phyloP scores from a whole-genome alignment of 2,797 vertebrate species.

The Carcharodon carcharias region DNA sequence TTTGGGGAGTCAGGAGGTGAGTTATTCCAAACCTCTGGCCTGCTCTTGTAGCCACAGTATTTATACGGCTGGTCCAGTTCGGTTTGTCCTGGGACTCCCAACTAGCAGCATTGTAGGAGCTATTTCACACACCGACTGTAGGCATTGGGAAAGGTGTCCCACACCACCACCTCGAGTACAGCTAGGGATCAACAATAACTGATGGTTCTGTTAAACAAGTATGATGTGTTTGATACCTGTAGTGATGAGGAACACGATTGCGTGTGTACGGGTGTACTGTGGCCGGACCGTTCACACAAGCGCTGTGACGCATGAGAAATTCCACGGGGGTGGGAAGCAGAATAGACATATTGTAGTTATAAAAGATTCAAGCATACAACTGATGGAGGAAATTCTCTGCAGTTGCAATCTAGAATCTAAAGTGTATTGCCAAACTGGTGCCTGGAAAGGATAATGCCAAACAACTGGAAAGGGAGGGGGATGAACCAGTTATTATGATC shows the following conservation, averaged over 20 bases:
- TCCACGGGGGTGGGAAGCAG: not conserved
- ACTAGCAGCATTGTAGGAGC: not conserved
- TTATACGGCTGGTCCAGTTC: no score
- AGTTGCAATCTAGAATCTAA: not conserved
- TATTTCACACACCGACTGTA: no score
- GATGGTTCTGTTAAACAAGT: no score
- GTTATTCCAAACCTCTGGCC: no score
- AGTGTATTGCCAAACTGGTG: not conserved
- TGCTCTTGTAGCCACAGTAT: no score
- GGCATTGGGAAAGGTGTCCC: no score
- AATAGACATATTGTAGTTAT: not conserved
- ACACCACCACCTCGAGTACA: not conserved
- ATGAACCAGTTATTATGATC: not conserved
- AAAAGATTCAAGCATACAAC: not conserved
- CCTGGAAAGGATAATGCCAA: not conserved
- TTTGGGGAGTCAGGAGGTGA: no score
- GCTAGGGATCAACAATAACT: not conserved
- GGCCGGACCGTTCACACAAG: no score
- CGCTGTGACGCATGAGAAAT: no score
- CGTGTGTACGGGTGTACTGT: no score
- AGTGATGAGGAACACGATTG: no score
- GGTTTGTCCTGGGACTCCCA: not conserved
- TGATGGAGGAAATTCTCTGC: not conserved
- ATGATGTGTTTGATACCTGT: no score
- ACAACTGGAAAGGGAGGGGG: not conserved